Evolutionary conservation across 2,888 invertebrate genomes (phyloP), one percentile per base, ranked within the genome.

Genomic region (Ernsta delagoae): DNA sequence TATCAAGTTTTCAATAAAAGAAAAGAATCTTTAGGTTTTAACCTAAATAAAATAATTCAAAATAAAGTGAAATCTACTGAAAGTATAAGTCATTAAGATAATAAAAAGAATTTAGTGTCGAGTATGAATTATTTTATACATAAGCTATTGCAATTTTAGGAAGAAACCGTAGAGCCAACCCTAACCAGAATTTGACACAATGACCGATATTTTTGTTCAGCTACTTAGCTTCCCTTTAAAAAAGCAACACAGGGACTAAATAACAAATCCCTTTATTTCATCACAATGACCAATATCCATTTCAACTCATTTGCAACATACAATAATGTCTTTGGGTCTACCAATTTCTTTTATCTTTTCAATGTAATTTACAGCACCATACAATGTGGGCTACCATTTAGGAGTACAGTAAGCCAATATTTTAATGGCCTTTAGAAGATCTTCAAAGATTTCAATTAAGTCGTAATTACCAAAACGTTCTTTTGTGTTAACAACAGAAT

Each of bases 401-500:
- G 4, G 11, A 9, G 9, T n/a, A n/a, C 77, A 74, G 70, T 73
- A 70, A 75, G 73, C 71, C 66, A 6, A 54, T 76, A 16, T 48
- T n/a, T n/a, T n/a, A 75, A 76, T 72, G 71, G 70, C 72, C 72
- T 77, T 78, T 79, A 77, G 75, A 72, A 72, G 72, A 65, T 36
- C 75, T 70, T 76, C 80, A 76, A 77, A 72, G 74, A 77, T 81
- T 80, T 82, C 83, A 31, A 31, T 31, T 1, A 76, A 75, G 73
- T 68, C 73, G 72, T 85, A 85, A 90, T 89, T 88, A 87, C 87
- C 87, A 85, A 79, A 75, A 79, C 80, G 79, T 61, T 77, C 74
- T 72, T 77, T 81, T 84, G 82, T 82, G 9, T 73, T 76, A 70
- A 4, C 71, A 34, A 72, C 50, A 70, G 76, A 73, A 69, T 48